Evolutionary conservation across 2,888 invertebrate species (phyloP).

Genomic region (Eubasilissa splendida): DNA sequence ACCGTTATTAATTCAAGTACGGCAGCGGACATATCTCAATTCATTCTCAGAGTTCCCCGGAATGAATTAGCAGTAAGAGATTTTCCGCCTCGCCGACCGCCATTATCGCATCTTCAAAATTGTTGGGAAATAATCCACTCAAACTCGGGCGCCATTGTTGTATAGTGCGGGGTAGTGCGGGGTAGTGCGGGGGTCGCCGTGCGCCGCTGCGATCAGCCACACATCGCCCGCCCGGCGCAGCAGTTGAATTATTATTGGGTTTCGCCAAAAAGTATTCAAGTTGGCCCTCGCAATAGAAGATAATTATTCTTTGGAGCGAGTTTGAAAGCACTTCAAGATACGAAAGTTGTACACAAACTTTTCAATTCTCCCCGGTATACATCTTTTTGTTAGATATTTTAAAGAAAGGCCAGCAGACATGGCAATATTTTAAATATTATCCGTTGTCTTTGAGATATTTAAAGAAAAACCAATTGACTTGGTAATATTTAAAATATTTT

Average conservation of each 20-base stretch:
- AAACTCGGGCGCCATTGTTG: conserved; percentile 48
- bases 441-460: no score
- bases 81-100: conserved; percentile 43
- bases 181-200: no score
- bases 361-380: not conserved
- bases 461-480: no score
- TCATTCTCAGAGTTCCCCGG: conserved; percentile 37
- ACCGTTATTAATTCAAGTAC: conserved; percentile 4
- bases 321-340: not conserved
- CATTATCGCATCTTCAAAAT: conserved; percentile 55
- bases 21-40: conserved; percentile 38
- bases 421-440: no score
- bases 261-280: conserved; percentile 16
- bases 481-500: no score
- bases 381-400: no score
- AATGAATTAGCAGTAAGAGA: conserved; percentile 51
- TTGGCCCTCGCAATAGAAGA: not conserved
- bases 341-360: conserved; percentile 11
- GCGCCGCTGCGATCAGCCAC: no score
- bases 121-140: conserved; percentile 47
- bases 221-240: not conserved
- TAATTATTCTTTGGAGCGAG: conserved; percentile 4
- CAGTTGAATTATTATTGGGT: conserved; percentile 21
- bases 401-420: no score
- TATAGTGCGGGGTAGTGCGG: not conserved